Evolutionary conservation across 2,888 invertebrate genomes (phyloP).

Genomic region (Pomacea canaliculata): DNA sequence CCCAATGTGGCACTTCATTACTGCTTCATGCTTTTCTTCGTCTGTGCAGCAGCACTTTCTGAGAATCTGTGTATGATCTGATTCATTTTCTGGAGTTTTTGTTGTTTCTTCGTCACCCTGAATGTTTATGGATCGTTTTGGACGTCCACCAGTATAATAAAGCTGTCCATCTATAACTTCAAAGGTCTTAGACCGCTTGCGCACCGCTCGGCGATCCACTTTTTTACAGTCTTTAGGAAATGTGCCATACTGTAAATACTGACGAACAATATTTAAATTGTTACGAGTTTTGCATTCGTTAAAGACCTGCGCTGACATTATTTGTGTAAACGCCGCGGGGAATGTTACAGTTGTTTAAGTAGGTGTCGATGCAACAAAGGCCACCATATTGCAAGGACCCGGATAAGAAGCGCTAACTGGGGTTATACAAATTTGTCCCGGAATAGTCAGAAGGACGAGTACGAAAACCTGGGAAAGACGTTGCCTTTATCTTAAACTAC

Average conservation of each 20-base stretch:
- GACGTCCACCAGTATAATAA: constrained; percentile 32
- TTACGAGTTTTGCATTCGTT: constrained; percentile 32
- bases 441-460: not conserved
- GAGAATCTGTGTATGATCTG: not conserved
- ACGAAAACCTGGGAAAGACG: too few species aligned
- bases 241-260: constrained; percentile 30
- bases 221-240: constrained; percentile 35
- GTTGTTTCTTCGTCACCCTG: constrained; percentile 28
- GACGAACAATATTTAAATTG: constrained; percentile 30
- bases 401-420: constrained; percentile 34
- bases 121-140: constrained; percentile 26
- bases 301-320: constrained; percentile 8
- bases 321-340: not conserved
- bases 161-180: constrained; percentile 33
- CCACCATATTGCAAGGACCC: constrained; percentile 40
- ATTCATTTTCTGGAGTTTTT: constrained; percentile 14
- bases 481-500: too few species aligned
- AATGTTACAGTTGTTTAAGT: constrained; percentile 5
- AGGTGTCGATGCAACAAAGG: constrained; percentile 34
- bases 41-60: constrained; percentile 22
- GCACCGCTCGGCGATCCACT: constrained; percentile 41
- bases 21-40: constrained; percentile 28
- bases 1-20: constrained; percentile 27
- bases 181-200: constrained; percentile 48
- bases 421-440: not conserved